These are phyloP conservation scores for Lithosia quadra DNA, from an alignment of 2,888 invertebrate species.

Conservation along the genomic window DNA sequence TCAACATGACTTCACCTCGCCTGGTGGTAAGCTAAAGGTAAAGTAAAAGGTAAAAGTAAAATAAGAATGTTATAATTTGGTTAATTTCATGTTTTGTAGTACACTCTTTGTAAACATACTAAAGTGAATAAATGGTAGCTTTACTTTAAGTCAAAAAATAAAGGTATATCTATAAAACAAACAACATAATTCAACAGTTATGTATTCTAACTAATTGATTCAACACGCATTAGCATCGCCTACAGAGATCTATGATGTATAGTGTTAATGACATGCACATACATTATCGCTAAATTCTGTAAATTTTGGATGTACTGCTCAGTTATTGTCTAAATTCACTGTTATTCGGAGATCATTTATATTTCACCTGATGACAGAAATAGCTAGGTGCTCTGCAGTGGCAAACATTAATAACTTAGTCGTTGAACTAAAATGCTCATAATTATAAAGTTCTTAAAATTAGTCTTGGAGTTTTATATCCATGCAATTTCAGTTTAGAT, in stretches of 20 bases:
- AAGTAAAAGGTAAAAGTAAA: too few species aligned
- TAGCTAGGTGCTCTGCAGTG: neutral
- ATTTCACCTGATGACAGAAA: slow-evolving; percentile 1
- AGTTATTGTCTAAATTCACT: slow-evolving; percentile 14
- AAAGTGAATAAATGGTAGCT: too few species aligned
- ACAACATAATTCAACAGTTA: neutral
- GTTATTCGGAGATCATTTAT: slow-evolving; percentile 5
- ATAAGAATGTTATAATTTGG: too few species aligned
- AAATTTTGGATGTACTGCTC: slow-evolving; percentile 9
- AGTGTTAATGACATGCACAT: slow-evolving; percentile 21
- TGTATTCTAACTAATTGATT: slow-evolving; percentile 6
- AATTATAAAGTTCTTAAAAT: too few species aligned
- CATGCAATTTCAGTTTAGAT: too few species aligned
- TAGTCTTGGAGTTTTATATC: too few species aligned
- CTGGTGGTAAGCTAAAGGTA: too few species aligned
- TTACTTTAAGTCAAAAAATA: too few species aligned
- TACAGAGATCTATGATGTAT: slow-evolving; percentile 7
- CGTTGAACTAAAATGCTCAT: neutral
- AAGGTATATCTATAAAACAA: neutral
- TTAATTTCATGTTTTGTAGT: too few species aligned
- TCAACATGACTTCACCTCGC: too few species aligned
- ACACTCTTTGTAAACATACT: too few species aligned
- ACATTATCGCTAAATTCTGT: slow-evolving; percentile 16
- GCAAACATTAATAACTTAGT: neutral
- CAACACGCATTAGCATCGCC: slow-evolving; percentile 16